These are phyloP conservation scores for Epinotia demarniana DNA, from an alignment of 2,888 invertebrate genomes.

Conservation along the genomic window DNA sequence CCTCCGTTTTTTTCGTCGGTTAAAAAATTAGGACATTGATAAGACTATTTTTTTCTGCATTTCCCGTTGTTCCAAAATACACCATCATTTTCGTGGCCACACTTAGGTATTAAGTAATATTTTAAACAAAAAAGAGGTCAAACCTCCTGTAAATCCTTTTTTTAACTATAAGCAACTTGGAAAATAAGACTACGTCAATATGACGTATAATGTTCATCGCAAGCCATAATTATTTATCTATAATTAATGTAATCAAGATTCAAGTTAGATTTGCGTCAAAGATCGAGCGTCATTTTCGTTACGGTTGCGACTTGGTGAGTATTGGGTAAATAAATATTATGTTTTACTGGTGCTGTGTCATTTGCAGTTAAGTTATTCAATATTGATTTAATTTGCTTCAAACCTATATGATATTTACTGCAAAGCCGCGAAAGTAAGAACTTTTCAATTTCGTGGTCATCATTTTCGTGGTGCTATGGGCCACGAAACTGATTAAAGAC, in stretches of 20 bases:
- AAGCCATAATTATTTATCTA: conserved; percentile 23
- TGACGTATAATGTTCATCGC: conserved; percentile 22
- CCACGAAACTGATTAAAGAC: conserved; percentile 2
- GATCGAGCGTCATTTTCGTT: conserved; percentile 16
- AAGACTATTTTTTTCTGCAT: no score
- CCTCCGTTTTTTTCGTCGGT: no score
- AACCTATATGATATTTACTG: conserved; percentile 15
- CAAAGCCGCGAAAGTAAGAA: conserved; percentile 7
- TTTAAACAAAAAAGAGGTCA: no score
- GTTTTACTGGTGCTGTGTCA: conserved; percentile 18
- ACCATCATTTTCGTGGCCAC: no score
- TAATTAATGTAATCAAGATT: conserved; percentile 18
- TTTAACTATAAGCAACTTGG: conserved; percentile 24
- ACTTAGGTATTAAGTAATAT: no score
- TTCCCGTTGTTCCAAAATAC: no score
- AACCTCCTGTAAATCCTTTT: background rate
- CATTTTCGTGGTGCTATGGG: conserved; percentile 8
- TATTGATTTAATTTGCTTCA: conserved; percentile 15
- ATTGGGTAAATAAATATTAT: conserved; percentile 21
- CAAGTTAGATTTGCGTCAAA: conserved; percentile 16
- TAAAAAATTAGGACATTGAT: no score
- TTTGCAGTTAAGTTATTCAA: conserved; percentile 20
- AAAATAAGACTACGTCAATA: conserved; percentile 21
- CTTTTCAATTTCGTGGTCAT: conserved; percentile 10
- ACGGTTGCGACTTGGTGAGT: conserved; percentile 24